A percentile compares a stretch with the other conserved stretches of the same genome.
Conservation (phyloP, 2,888 invertebrate species). For the Diarsia rubi region DNA sequence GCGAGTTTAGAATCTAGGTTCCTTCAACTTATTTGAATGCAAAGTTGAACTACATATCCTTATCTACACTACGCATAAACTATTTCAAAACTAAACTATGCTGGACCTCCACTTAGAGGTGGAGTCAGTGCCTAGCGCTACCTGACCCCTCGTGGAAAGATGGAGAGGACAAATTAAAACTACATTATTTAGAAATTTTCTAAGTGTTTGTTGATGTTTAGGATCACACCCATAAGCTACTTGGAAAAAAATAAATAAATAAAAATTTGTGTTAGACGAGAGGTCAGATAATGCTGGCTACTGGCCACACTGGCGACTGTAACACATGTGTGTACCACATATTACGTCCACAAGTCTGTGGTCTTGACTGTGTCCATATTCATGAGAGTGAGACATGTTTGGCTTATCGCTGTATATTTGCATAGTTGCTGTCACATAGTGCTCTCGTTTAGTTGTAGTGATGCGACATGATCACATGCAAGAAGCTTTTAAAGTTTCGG, state of each 20-base stretch:
- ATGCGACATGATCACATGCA: constrained; percentile 28
- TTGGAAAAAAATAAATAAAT: too few species aligned
- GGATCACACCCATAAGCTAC: too few species aligned
- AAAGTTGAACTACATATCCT: background rate
- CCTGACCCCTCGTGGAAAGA: too few species aligned
- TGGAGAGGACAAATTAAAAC: too few species aligned
- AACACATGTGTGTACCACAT: constrained; percentile 11
- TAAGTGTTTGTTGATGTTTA: too few species aligned
- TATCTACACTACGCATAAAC: constrained; percentile 3
- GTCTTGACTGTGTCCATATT: constrained; percentile 57
- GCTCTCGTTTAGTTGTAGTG: constrained; percentile 65
- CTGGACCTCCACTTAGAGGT: constrained; percentile 26
- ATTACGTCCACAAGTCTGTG: constrained; percentile 39
- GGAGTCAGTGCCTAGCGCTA: too few species aligned
- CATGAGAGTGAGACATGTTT: constrained; percentile 58
- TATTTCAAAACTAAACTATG: constrained; percentile 22
- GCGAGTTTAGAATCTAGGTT: background rate
- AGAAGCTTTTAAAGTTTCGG: background rate
- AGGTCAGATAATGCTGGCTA: too few species aligned
- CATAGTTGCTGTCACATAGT: constrained; percentile 63
- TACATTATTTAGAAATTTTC: too few species aligned
- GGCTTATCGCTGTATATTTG: constrained; percentile 63
- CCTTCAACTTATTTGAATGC: background rate
- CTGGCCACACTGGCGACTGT: too few species aligned
- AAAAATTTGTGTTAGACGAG: too few species aligned